Base-by-base conservation (phyloP, 1,140 invertebrate genomes). In the Parapsyche elsis region DNA sequence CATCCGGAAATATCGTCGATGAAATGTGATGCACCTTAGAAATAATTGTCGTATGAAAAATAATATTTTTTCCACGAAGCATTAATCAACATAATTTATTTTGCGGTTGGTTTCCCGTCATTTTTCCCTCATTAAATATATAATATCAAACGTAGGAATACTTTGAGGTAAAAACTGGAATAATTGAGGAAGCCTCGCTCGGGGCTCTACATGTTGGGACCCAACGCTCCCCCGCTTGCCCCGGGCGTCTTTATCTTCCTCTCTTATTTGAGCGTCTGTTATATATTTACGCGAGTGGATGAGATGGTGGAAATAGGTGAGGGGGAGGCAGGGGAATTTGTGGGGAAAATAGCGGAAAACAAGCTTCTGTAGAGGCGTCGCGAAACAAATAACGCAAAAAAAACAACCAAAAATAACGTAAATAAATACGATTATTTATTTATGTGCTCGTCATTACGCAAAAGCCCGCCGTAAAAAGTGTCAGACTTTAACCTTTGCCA, bases 251-350 rank as follows among this genome's bases (percentile, higher is more conserved):
- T 81, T 80, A 82, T 82, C 78, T 82, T 45, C 73, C 23, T 71
- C 81, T 78, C 78, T 82, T 82, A 82, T 82, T 82, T 80, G 81
- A 82, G 30, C 78, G 81, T 71, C 81, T 82, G 81, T 82, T 82
- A 77, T 82, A 82, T 82, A 79, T 82, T 80, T 82, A 67, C 24
- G 26, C 14, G 64, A 23, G 64, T 53, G 49, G 16, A 53, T 14
- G 49, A 53, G 16, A 53, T 14, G 49, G 4, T 14, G 16, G 12
- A 16, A 53, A 53, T 12, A 14, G 16, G 49, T 16, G 12, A 14
- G 49, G 26, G 24, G 64, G 24, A 26, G 7, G 64, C 5, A 26
- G 23, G 64, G 64, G 67, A 67, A 70, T 49, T 71, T 76, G 61
- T 73, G 76, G 61, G 19, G 57, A 78, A 78, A 81, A 71, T 80